These are phyloP conservation scores for Orchesella flavescens DNA, from an alignment of 2,888 invertebrate species.

Conservation along the genomic window DNA sequence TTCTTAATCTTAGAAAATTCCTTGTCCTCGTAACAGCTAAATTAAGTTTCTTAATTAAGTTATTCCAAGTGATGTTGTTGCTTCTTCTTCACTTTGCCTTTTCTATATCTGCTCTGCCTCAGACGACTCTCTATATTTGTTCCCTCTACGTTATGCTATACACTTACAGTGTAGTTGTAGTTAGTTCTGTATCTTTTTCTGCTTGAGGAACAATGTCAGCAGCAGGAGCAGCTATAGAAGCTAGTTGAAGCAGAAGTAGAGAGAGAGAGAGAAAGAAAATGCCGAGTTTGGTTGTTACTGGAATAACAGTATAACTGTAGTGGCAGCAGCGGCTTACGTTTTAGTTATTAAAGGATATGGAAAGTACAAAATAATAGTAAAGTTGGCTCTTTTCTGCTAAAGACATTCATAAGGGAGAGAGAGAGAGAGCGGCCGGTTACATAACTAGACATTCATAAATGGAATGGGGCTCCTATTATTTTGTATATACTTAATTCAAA, in stretches of 20 bases:
- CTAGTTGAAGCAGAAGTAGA: slow-evolving; percentile 56
- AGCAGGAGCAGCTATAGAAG: slow-evolving; percentile 55
- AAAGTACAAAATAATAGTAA: slow-evolving; percentile 43
- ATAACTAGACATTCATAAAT: slow-evolving; percentile 26
- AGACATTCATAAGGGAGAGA: slow-evolving; percentile 42
- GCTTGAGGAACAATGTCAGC: slow-evolving; percentile 59
- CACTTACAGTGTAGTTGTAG: no score
- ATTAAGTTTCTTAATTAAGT: slow-evolving; percentile 69
- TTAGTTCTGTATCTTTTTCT: not conserved
- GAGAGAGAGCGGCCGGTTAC: not conserved
- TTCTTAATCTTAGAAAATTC: slow-evolving; percentile 68
- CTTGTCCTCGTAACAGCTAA: slow-evolving; percentile 67
- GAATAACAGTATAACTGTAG: not conserved
- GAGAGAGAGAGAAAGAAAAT: slow-evolving; percentile 29
- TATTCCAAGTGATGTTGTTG: slow-evolving; percentile 63
- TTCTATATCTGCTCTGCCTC: slow-evolving; percentile 34
- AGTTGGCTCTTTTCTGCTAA: slow-evolving; percentile 44
- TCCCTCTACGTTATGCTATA: not conserved
- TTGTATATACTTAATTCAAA: slow-evolving; percentile 25
- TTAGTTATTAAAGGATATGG: slow-evolving; percentile 34
- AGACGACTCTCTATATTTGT: not conserved
- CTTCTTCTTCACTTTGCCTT: slow-evolving; percentile 54
- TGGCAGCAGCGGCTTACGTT: slow-evolving; percentile 5
- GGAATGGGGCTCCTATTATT: no score
- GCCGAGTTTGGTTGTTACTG: not conserved